Evolutionary conservation across 2,888 invertebrate species (phyloP).

Genomic region (Euzetes globulus): DNA sequence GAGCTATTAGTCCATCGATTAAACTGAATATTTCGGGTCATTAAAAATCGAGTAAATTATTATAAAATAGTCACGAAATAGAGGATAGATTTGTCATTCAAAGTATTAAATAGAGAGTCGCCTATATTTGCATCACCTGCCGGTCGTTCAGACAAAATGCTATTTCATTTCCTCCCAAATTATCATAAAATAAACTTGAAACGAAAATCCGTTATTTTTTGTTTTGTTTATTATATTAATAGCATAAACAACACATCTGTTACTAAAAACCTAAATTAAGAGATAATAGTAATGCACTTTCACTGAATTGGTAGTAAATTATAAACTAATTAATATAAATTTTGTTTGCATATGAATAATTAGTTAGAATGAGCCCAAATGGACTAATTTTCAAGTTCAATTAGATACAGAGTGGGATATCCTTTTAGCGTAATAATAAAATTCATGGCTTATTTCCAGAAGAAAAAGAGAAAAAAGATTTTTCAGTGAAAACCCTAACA

Average conservation of each 20-base stretch:
- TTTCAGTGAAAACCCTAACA: too few species aligned
- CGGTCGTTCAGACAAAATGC: neutral
- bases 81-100: neutral
- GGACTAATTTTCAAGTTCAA: too few species aligned
- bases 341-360: too few species aligned
- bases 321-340: too few species aligned
- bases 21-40: slow-evolving; percentile 3
- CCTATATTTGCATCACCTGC: neutral
- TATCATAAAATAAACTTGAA: neutral
- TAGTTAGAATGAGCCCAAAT: too few species aligned
- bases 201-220: slow-evolving; percentile 15
- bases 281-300: too few species aligned
- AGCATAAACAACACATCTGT: neutral
- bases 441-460: too few species aligned
- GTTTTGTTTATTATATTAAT: neutral
- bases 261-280: neutral
- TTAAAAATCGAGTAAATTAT: neutral
- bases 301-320: too few species aligned
- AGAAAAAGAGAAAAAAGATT: too few species aligned
- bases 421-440: too few species aligned
- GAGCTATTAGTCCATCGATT: slow-evolving; percentile 19
- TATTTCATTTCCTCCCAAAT: neutral
- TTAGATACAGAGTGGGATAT: too few species aligned
- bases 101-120: neutral
- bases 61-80: slow-evolving; percentile 8